These are phyloP conservation scores for Phalangium opilio DNA, from an alignment of 2,888 invertebrate genomes.

Conservation along the genomic window DNA sequence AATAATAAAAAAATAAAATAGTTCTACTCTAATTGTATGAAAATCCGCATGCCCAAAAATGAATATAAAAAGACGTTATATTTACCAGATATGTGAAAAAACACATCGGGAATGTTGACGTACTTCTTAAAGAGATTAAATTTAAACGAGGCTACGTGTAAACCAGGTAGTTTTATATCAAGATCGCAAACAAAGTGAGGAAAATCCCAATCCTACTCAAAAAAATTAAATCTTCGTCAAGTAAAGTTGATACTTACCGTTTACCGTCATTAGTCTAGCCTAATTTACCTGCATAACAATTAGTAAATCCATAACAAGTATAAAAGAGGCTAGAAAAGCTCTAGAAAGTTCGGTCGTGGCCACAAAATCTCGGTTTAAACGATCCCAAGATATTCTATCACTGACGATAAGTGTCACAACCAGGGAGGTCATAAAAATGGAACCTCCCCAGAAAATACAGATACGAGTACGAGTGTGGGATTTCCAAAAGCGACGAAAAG, in stretches of 20 bases:
- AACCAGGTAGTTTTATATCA: conserved; percentile 37
- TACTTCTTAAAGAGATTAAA: conserved; percentile 29
- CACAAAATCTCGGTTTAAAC: conserved; percentile 35
- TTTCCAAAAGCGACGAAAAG: conserved; percentile 30
- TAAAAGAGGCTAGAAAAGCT: conserved; percentile 37
- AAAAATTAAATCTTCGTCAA: too few species aligned
- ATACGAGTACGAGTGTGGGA: conserved; percentile 33
- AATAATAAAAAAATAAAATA: too few species aligned
- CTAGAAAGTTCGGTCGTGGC: conserved; percentile 37
- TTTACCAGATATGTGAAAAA: conserved; percentile 33
- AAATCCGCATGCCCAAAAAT: too few species aligned
- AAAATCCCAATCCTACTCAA: conserved; percentile 38
- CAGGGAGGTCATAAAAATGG: conserved; percentile 30
- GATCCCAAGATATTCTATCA: conserved; percentile 37
- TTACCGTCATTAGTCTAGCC: too few species aligned
- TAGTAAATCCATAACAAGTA: conserved; percentile 37
- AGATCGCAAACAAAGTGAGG: conserved; percentile 38
- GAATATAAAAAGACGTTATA: too few species aligned
- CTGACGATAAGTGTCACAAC: conserved; percentile 36
- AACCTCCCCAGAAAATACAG: conserved; percentile 36
- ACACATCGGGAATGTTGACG: conserved; percentile 27
- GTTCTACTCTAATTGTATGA: too few species aligned
- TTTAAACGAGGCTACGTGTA: conserved; percentile 30
- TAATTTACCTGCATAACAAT: conserved; percentile 35
- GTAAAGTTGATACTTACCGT: too few species aligned